These are phyloP conservation scores for Carassius carassius DNA, from an alignment of 2,113 vertebrate genomes.

Conservation along the genomic window DNA sequence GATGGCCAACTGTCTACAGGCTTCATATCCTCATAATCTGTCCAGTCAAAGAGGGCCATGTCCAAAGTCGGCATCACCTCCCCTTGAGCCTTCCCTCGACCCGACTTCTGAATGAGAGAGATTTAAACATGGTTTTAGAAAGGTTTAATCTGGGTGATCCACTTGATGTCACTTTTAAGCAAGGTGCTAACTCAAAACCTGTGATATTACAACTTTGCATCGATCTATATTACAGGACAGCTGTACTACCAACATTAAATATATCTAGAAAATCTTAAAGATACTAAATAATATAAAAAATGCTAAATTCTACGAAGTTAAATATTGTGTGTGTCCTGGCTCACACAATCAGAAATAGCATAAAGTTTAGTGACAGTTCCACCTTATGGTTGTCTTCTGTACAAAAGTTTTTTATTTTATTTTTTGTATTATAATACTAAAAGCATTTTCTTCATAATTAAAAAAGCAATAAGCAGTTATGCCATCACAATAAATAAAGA, in stretches of 20 bases:
- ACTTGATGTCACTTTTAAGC: not conserved
- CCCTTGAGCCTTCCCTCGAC: conserved; percentile 76
- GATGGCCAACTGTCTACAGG: conserved; percentile 88
- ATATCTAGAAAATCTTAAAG: not conserved
- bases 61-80: conserved; percentile 95
- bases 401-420: not conserved
- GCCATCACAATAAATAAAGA: not conserved
- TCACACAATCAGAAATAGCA: not conserved
- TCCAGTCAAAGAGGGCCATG: conserved; percentile 97
- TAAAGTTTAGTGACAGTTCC: not conserved
- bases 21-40: conserved; percentile 96
- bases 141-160: not conserved
- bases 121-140: conserved; percentile 27
- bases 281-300: not conserved
- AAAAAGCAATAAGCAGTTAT: not conserved
- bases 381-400: not conserved
- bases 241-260: not conserved
- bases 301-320: not conserved
- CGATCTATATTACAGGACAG: not conserved
- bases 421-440: not conserved
- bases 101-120: conserved; percentile 62
- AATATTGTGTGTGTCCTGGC: not conserved
- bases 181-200: not conserved
- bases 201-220: not conserved
- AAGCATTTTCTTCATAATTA: not conserved